These are phyloP conservation scores for Manacus vitellinus DNA, from an alignment of 2,113 vertebrate species.

Conservation along the genomic window DNA sequence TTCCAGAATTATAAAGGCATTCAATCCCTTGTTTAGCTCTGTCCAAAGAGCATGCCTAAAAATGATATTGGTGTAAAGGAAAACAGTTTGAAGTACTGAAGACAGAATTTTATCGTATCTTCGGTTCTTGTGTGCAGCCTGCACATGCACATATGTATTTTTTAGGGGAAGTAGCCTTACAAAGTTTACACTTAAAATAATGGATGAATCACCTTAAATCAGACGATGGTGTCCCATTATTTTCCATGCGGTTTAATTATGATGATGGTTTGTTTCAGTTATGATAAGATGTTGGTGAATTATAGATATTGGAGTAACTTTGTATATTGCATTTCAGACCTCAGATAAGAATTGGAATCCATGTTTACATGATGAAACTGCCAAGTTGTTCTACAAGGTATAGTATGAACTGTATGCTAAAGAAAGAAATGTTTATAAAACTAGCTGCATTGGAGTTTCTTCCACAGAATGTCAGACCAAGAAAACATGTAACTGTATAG, in stretches of 20 bases:
- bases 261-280: not conserved
- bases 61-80: not conserved
- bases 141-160: rapidly evolving
- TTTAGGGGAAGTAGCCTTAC: not conserved
- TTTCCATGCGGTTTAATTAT: not conserved
- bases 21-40: not conserved
- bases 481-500: not conserved
- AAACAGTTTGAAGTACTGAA: not conserved
- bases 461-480: not conserved
- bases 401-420: not conserved
- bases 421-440: not conserved
- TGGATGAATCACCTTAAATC: not conserved
- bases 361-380: conserved; percentile 89
- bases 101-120: not conserved
- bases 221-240: not conserved
- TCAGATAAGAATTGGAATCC: conserved; percentile 92
- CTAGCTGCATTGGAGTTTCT: not conserved
- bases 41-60: not conserved
- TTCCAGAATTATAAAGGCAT: not conserved
- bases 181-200: not conserved
- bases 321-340: conserved; percentile 77
- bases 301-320: not conserved
- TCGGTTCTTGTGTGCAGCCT: not conserved
- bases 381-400: conserved; percentile 95
- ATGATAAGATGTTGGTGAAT: not conserved